These are phyloP conservation scores for Steatornis caripensis DNA, from an alignment of 2,113 vertebrate species.

Conservation along the genomic window DNA sequence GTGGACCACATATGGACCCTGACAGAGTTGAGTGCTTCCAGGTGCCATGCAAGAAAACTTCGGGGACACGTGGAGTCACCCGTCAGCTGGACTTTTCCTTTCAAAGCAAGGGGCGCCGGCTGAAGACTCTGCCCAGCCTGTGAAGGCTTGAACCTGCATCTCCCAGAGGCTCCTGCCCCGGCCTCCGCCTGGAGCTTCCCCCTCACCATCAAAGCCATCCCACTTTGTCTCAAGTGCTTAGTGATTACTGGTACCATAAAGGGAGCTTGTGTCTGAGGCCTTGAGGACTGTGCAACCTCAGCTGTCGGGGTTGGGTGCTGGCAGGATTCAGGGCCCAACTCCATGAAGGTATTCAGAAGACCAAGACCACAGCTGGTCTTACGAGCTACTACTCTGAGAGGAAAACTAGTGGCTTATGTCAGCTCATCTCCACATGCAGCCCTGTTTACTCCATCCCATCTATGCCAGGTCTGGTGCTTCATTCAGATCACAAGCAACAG, in stretches of 20 bases:
- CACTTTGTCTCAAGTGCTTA: neutral
- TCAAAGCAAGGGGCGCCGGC: neutral
- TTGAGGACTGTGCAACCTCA: neutral
- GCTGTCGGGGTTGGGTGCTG: neutral
- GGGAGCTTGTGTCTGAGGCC: neutral
- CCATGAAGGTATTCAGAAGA: neutral
- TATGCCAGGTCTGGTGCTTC: neutral
- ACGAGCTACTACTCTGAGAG: neutral
- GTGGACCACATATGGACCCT: neutral
- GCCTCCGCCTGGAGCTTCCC: neutral
- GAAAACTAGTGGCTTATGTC: neutral
- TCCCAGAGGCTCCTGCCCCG: neutral
- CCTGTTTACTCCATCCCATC: neutral
- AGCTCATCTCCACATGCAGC: accelerated
- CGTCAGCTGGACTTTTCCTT: neutral
- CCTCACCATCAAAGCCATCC: neutral
- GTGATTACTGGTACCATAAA: neutral
- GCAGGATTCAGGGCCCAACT: neutral
- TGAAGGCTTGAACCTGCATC: neutral
- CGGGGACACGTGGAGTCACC: neutral
- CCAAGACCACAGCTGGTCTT: neutral
- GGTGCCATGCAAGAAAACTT: neutral
- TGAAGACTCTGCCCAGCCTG: neutral
- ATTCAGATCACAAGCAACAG: neutral
- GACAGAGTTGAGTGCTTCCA: neutral